Conservation (phyloP, 2,888 invertebrate genomes). For the Polietes domitor region DNA sequence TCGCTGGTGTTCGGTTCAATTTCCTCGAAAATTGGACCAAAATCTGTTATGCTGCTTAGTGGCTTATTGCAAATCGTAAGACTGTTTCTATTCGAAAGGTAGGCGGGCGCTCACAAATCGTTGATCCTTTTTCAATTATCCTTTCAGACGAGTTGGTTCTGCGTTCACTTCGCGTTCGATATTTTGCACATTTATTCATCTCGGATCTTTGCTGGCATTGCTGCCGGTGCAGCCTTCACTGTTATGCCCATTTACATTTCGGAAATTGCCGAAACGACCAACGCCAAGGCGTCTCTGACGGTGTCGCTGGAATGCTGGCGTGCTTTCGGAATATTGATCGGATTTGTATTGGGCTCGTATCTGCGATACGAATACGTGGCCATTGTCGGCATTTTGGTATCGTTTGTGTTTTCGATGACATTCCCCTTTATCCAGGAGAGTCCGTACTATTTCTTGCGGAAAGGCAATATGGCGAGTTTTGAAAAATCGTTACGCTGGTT, state of each 20-base stretch:
- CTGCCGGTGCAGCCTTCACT: slow-evolving; percentile 75
- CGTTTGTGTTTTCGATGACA: slow-evolving; percentile 73
- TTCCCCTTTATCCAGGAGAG: slow-evolving; percentile 79
- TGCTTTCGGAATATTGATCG: slow-evolving; percentile 74
- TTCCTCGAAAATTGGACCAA: slow-evolving; percentile 74
- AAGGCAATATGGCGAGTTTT: slow-evolving; percentile 70
- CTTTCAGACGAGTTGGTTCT: slow-evolving; percentile 76
- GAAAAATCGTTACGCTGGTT: slow-evolving; percentile 79
- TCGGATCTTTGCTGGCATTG: slow-evolving; percentile 74
- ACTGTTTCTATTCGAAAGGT: neutral
- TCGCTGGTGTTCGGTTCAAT: slow-evolving; percentile 74
- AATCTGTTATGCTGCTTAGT: slow-evolving; percentile 72
- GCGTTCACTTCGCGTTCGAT: slow-evolving; percentile 76
- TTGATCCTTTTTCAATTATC: neutral
- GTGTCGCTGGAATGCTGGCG: slow-evolving; percentile 73
- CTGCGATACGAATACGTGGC: slow-evolving; percentile 71
- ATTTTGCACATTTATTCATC: slow-evolving; percentile 77
- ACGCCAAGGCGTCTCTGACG: slow-evolving; percentile 71
- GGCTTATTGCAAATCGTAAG: slow-evolving; percentile 78
- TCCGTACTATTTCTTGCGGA: slow-evolving; percentile 74
- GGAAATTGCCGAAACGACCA: slow-evolving; percentile 74
- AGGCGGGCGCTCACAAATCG: neutral
- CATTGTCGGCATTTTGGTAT: slow-evolving; percentile 71
- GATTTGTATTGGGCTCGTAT: slow-evolving; percentile 72
- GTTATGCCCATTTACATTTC: slow-evolving; percentile 76